A percentile compares a stretch with the other conserved stretches of the same genome.
Evolutionary conservation across 1,140 invertebrate genomes (phyloP).

Genomic region (Macrocentrus cingulum): DNA sequence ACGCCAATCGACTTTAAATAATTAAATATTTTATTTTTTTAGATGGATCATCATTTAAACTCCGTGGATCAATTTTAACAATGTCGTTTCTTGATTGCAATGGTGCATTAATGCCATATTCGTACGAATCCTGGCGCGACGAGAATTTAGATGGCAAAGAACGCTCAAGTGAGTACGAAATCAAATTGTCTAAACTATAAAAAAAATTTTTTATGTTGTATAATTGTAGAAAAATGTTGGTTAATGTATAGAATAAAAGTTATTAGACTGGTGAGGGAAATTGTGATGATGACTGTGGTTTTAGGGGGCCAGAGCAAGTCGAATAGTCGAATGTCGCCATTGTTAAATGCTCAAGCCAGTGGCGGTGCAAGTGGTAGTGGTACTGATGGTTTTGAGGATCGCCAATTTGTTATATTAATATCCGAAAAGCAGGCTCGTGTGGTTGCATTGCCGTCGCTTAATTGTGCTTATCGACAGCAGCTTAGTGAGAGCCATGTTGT

Average conservation of each 20-base stretch:
- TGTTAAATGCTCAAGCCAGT: conserved; percentile 58
- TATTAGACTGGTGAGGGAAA: too few species aligned
- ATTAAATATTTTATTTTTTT: conserved; percentile 27
- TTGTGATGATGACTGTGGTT: too few species aligned
- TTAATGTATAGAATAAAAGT: conserved; percentile 2
- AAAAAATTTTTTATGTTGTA: background rate
- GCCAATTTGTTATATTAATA: conserved; percentile 89
- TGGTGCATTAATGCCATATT: conserved; percentile 81
- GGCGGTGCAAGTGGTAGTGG: conserved; percentile 34
- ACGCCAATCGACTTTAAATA: background rate
- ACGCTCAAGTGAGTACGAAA: conserved; percentile 63
- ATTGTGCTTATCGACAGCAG: conserved; percentile 83
- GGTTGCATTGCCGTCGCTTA: conserved; percentile 91
- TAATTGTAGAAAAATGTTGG: background rate
- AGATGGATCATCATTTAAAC: conserved; percentile 90
- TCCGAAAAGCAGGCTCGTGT: conserved; percentile 95
- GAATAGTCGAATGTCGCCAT: conserved; percentile 74
- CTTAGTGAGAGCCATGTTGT: conserved; percentile 87
- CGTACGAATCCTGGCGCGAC: conserved; percentile 86
- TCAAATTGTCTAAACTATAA: conserved; percentile 25
- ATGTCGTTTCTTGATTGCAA: conserved; percentile 96
- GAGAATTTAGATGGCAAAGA: conserved; percentile 69
- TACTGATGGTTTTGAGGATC: conserved; percentile 67
- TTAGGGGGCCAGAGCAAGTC: conserved; percentile 50
- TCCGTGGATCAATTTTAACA: conserved; percentile 90